These are phyloP conservation scores for Drosophila guanche DNA, from an alignment of 1,140 invertebrate species.

Conservation along the genomic window DNA sequence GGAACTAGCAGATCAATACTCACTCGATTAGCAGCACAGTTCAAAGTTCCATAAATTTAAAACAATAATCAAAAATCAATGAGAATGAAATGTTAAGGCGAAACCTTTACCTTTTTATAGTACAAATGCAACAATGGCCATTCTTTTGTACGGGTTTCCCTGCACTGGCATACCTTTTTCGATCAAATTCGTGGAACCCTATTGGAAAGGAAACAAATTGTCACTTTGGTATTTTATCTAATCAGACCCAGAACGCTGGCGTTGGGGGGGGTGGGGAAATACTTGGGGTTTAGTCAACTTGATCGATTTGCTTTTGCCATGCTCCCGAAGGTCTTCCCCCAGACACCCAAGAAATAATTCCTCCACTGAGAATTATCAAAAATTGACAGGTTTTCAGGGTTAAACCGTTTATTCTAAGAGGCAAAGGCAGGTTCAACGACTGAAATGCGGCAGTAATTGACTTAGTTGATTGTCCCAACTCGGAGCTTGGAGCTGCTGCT, in stretches of 20 bases:
- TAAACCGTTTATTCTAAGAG: conserved; percentile 27
- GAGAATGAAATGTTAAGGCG: too few relatives aligned
- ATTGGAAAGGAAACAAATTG: conserved; percentile 29
- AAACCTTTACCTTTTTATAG: too few relatives aligned
- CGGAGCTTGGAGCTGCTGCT: neutral
- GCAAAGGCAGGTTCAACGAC: conserved; percentile 46
- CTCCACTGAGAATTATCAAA: conserved; percentile 16
- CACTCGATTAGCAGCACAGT: too few relatives aligned
- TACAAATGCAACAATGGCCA: too few relatives aligned
- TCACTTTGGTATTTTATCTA: conserved; percentile 72
- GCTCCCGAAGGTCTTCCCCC: conserved; percentile 51
- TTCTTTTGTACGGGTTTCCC: too few relatives aligned
- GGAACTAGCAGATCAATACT: too few relatives aligned
- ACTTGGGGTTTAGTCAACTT: conserved; percentile 49
- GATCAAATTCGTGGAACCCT: too few relatives aligned
- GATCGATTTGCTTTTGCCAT: conserved; percentile 58
- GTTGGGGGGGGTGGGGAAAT: conserved; percentile 24
- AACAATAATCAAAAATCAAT: neutral
- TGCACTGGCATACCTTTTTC: too few relatives aligned
- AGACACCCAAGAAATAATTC: conserved; percentile 5
- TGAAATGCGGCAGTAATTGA: conserved; percentile 40
- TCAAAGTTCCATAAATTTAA: conserved; percentile 35
- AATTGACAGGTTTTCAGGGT: conserved; percentile 41
- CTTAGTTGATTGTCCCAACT: conserved; percentile 30
- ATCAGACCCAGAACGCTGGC: conserved; percentile 28